Percentiles rank a stretch among this genome's conserved stretches.
Conservation (phyloP, 2,797 vertebrate genomes). For the Clarias laeviceps region DNA sequence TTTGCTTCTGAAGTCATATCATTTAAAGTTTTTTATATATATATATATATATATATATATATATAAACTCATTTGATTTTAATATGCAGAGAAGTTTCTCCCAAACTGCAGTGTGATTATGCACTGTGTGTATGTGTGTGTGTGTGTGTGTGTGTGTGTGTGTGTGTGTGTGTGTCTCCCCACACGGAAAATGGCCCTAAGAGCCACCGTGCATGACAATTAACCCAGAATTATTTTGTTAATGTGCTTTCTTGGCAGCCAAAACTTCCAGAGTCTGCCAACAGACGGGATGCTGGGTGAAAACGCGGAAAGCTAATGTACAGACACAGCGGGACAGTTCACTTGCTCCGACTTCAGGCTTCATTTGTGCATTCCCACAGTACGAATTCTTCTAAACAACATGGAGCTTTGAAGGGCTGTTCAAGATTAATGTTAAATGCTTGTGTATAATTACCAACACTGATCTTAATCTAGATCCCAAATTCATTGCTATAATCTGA, state of each 20-base stretch:
- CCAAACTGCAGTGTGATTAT: slow-evolving; percentile 21
- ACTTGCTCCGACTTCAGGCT: slow-evolving; percentile 44
- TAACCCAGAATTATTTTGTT: slow-evolving; percentile 58
- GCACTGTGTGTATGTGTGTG: slow-evolving; percentile 12
- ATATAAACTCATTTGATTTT: slow-evolving; percentile 6
- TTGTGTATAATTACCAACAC: slow-evolving; percentile 56
- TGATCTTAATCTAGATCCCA: slow-evolving; percentile 60
- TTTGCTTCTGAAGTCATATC: background rate
- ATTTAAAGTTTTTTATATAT: background rate
- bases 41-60: too few relatives aligned
- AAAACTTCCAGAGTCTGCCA: slow-evolving; percentile 55
- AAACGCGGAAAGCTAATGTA: slow-evolving; percentile 60
- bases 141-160: background rate
- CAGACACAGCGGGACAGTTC: slow-evolving; percentile 46
- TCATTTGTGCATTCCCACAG: slow-evolving; percentile 46
- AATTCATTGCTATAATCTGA: slow-evolving; percentile 49
- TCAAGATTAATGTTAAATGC: slow-evolving; percentile 58
- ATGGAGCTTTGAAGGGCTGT: slow-evolving; percentile 49
- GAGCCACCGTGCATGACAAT: slow-evolving; percentile 49
- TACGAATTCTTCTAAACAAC: slow-evolving; percentile 34
- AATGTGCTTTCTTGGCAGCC: slow-evolving; percentile 61
- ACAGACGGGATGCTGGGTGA: slow-evolving; percentile 51
- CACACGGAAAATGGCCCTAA: slow-evolving; percentile 37
- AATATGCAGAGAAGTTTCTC: slow-evolving; percentile 4
- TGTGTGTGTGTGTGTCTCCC: background rate